A percentile compares a stretch with the other conserved stretches of the same genome.
Evolutionary conservation across 2,888 invertebrate genomes (phyloP).

Genomic region (Lasioglossum oenotherae): DNA sequence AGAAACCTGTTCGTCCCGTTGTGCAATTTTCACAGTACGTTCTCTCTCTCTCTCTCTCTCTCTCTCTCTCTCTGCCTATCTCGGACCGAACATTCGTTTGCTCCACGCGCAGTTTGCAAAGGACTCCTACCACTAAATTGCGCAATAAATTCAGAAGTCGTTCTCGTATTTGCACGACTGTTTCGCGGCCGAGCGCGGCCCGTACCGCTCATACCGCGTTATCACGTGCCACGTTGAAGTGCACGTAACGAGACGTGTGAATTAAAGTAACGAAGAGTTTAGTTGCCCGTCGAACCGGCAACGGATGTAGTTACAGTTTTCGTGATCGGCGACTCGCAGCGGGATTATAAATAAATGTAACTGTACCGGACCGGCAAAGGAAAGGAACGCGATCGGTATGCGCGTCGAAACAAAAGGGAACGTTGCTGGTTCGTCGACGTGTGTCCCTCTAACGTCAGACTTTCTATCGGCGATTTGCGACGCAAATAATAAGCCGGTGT

Average conservation of each 20-base stretch:
- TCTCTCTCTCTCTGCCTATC: not conserved
- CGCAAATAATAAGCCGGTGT: constrained; percentile 3
- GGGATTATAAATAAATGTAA: constrained; percentile 45
- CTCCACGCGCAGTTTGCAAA: constrained; percentile 18
- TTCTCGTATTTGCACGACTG: constrained; percentile 60
- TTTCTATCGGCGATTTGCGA: constrained; percentile 28
- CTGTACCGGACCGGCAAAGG: constrained; percentile 15
- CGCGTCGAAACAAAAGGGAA: constrained; percentile 35
- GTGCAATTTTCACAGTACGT: not conserved
- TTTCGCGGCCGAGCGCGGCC: constrained; percentile 51
- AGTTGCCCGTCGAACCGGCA: constrained; percentile 29
- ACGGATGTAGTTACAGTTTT: constrained; percentile 52
- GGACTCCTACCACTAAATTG: constrained; percentile 48
- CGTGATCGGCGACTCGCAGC: constrained; percentile 26
- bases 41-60: not conserved
- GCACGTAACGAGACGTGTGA: constrained; percentile 60
- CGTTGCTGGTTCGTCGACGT: constrained; percentile 20
- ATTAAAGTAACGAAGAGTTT: constrained; percentile 61
- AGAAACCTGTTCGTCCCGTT: not conserved
- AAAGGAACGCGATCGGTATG: constrained; percentile 8
- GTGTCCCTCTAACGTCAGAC: not conserved
- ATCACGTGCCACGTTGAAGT: constrained; percentile 50
- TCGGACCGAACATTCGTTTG: not conserved
- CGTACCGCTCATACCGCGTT: constrained; percentile 35
- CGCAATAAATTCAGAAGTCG: constrained; percentile 64